phyloP scores from a whole-genome alignment of 2,888 invertebrate species.

The Megaustenia siamemsis region DNA sequence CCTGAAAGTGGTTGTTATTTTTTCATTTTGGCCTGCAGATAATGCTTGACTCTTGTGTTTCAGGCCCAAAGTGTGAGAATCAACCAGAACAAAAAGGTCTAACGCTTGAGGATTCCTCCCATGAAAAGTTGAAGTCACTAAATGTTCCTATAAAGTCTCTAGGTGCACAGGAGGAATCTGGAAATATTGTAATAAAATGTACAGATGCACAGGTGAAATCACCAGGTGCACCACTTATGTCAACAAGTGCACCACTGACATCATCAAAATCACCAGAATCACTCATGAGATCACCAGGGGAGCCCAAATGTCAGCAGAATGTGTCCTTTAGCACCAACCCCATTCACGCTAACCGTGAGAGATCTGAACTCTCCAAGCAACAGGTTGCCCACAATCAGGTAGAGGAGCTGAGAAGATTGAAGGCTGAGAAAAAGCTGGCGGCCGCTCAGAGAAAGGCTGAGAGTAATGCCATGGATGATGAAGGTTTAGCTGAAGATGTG shows the following conservation, averaged over 20 bases:
- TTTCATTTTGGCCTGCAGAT: not conserved
- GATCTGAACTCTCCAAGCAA: conserved; percentile 15
- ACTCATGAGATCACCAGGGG: conserved; percentile 10
- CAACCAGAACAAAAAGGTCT: not conserved
- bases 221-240: not conserved
- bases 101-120: not conserved
- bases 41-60: not conserved
- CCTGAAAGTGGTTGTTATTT: not conserved
- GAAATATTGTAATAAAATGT: not conserved
- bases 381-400: conserved; percentile 49
- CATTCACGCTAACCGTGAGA: not conserved
- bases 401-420: conserved; percentile 42
- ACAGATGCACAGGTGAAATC: not conserved
- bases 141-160: not conserved
- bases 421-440: conserved; percentile 49
- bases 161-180: too few species aligned
- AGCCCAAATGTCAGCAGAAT: conserved; percentile 11
- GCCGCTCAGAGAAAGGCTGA: conserved; percentile 38
- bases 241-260: not conserved
- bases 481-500: not conserved
- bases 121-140: not conserved
- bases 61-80: not conserved
- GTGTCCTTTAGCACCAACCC: not conserved
- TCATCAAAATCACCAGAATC: not conserved
- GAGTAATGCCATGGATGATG: not conserved